These are phyloP conservation scores for Periplaneta americana DNA, from an alignment of 1,140 invertebrate species.

Conservation along the genomic window DNA sequence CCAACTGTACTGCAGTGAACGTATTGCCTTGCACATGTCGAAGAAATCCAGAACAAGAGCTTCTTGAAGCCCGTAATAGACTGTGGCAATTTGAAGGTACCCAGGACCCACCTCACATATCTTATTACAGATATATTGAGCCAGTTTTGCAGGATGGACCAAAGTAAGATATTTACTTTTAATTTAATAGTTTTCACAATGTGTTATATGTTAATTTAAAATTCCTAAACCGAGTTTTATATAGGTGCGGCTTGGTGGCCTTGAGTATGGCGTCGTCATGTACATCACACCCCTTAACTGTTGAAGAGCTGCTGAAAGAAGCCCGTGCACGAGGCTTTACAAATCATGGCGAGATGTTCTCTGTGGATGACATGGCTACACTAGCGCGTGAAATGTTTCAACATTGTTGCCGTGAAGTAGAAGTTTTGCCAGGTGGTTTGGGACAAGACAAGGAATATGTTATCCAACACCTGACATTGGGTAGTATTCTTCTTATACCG, in stretches of 20 bases:
- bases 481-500: constrained; percentile 51
- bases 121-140: constrained; percentile 26
- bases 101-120: not conserved
- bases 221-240: too few species aligned
- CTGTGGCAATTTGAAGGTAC: constrained; percentile 9
- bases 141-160: constrained; percentile 44
- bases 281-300: constrained; percentile 43
- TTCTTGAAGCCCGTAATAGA: constrained; percentile 1
- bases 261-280: constrained; percentile 66
- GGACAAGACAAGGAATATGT: constrained; percentile 38
- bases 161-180: constrained; percentile 35
- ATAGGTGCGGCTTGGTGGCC: constrained; percentile 76
- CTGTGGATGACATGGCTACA: constrained; percentile 59
- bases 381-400: constrained; percentile 49
- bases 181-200: constrained; percentile 14
- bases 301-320: constrained; percentile 52
- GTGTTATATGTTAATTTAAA: constrained; percentile 13
- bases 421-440: constrained; percentile 40
- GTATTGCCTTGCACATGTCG: constrained; percentile 1
- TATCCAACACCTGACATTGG: constrained; percentile 44
- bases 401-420: constrained; percentile 39
- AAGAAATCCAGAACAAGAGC: constrained; percentile 9
- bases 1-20: constrained; percentile 1
- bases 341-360: constrained; percentile 82
- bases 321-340: constrained; percentile 59